These are phyloP conservation scores for Habropoda laboriosa DNA, from an alignment of 1,140 invertebrate genomes.

Conservation along the genomic window DNA sequence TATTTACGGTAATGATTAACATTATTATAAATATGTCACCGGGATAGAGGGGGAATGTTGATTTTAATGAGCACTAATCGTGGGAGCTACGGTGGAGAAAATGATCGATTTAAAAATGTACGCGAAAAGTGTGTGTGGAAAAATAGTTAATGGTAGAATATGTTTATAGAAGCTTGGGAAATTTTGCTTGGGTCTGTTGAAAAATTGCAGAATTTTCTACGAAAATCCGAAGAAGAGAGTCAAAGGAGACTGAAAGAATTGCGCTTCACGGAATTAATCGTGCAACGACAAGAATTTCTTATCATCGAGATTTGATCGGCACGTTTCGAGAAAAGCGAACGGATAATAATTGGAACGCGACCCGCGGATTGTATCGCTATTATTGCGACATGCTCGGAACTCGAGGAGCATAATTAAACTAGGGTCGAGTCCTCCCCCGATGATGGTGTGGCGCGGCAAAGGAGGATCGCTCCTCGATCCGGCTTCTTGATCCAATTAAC, in stretches of 20 bases:
- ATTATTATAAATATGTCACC: not conserved
- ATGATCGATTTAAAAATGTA: no score
- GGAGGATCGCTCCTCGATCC: constrained; percentile 63
- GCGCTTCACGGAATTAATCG: not conserved
- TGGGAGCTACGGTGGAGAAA: no score
- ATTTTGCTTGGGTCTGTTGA: no score
- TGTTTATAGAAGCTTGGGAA: no score
- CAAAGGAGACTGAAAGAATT: no score
- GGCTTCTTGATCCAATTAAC: constrained; percentile 75
- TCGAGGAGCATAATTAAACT: constrained; percentile 71
- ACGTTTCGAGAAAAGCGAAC: not conserved
- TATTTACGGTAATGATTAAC: constrained; percentile 6
- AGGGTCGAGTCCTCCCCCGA: constrained; percentile 54
- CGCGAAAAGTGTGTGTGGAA: no score
- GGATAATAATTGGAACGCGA: constrained; percentile 16
- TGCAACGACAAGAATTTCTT: not conserved
- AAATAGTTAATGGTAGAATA: no score
- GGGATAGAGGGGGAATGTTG: not conserved
- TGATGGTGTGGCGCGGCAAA: constrained; percentile 34
- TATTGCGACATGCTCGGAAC: constrained; percentile 65
- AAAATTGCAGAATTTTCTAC: no score
- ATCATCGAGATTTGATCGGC: not conserved
- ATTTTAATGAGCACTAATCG: not conserved
- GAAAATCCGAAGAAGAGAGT: no score
- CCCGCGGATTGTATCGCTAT: constrained; percentile 59